phyloP scores from a whole-genome alignment of 2,797 vertebrate genomes.

The Acropternis orthonyx region DNA sequence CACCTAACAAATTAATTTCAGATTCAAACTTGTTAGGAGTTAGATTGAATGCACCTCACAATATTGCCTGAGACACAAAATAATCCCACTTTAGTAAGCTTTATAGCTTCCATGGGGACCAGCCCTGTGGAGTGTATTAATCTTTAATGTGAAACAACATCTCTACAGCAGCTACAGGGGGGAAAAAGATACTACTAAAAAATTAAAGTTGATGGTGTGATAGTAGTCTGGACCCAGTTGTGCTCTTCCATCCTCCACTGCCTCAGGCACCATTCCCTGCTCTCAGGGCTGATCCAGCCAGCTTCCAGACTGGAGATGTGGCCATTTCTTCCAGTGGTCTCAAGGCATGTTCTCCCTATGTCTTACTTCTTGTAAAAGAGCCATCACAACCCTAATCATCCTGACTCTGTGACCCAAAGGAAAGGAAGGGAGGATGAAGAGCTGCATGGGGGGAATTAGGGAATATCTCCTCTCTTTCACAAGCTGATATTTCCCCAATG shows the following conservation, averaged over 20 bases:
- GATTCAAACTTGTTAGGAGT: conserved; percentile 20
- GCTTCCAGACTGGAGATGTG: not conserved
- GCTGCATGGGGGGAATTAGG: not conserved
- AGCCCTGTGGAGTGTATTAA: conserved; percentile 49
- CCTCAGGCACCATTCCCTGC: not conserved
- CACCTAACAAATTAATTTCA: conserved; percentile 36
- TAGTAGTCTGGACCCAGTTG: conserved; percentile 33
- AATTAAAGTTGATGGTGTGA: conserved; percentile 57
- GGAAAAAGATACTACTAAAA: conserved; percentile 65
- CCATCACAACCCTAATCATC: not conserved
- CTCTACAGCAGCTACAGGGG: conserved; percentile 51
- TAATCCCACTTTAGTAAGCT: conserved; percentile 40
- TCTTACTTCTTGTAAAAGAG: not conserved
- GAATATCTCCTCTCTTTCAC: not conserved
- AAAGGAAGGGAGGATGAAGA: not conserved
- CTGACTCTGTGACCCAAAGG: not conserved
- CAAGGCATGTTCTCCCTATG: not conserved
- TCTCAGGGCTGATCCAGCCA: not conserved
- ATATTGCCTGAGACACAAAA: conserved; percentile 35
- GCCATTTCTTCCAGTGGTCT: not conserved
- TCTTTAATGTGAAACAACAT: conserved; percentile 64
- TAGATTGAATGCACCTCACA: conserved; percentile 27
- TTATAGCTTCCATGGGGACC: conserved; percentile 49
- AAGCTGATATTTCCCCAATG: not conserved
- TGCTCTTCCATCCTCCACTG: not conserved